These are phyloP conservation scores for Accipiter cooperii DNA, from an alignment of 2,113 vertebrate genomes.

Conservation along the genomic window DNA sequence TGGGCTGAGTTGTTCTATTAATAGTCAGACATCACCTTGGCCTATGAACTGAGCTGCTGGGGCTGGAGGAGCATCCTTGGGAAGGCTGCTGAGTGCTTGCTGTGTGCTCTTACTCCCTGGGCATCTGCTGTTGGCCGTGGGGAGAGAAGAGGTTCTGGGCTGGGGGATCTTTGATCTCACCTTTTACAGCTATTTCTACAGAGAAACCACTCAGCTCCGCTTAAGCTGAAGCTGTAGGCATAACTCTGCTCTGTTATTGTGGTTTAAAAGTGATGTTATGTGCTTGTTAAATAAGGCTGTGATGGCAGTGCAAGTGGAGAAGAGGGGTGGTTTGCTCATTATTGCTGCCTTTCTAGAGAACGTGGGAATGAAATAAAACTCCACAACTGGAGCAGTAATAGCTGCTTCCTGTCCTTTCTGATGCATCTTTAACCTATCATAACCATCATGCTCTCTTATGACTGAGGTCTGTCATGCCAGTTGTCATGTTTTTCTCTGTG, in stretches of 20 bases:
- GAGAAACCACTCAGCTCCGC: background rate
- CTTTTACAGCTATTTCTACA: background rate
- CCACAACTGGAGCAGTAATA: background rate
- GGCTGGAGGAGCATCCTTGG: background rate
- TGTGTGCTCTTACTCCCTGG: background rate
- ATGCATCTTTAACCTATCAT: background rate
- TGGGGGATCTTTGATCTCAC: background rate
- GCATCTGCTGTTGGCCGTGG: background rate
- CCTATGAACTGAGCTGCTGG: background rate
- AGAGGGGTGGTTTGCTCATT: background rate
- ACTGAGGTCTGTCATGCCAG: background rate
- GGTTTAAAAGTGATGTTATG: background rate
- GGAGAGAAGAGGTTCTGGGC: background rate
- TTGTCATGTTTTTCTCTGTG: background rate
- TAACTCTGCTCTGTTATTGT: background rate
- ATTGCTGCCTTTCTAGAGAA: background rate
- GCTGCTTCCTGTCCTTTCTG: background rate
- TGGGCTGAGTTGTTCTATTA: background rate
- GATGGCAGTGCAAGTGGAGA: background rate
- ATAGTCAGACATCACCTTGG: background rate
- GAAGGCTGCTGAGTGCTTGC: background rate
- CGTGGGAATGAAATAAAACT: background rate
- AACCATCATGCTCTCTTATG: background rate
- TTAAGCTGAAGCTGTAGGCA: background rate
- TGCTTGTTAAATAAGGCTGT: background rate